Base-by-base conservation (phyloP, 92 coral and sea anemone species). In the Phenganax subtilis region DNA sequence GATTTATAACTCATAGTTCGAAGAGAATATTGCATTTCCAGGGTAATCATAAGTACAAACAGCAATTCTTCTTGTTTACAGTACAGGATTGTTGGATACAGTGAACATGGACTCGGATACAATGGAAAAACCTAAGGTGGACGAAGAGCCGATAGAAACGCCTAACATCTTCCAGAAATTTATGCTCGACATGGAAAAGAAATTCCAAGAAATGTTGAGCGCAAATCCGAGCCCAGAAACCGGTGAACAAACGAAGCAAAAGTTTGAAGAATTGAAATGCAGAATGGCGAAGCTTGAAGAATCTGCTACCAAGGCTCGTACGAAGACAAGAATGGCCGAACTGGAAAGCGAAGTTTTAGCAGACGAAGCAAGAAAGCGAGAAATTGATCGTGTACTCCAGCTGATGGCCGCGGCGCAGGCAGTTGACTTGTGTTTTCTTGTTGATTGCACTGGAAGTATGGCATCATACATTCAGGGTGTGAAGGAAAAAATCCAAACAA, bases 361-460 rank as follows among this genome's bases (percentile, higher is more conserved):
- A 15, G 64, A 55, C 7, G 64, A 55, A 55, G 80, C 62, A 54
- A 54, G 80, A 30, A 75, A 55, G 57, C 27, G 52, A 27, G 80
- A 75, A n/a, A 75, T 75, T 17, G 80, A 54, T 54, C 80, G 80
- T n/a, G 80, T 75, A 14, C 64, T 75, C 28, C 80, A 75, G 27
- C 25, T 75, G 53, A 54, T 75, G 80, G 63, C 64, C 10, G 80
- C 80, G 10, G 64, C 81, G 14, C 69, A 59, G 60, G 54, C 54
- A 3, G 81, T 76, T 12, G 69, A 76, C 12, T 44, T 76, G 55
- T 76, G 81, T 64, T 76, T 76, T 47, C 69, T 76, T 27, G 70
- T 76, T 27, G 81, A 76, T 57, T 76, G 81, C 81, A 76, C 81
- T 57, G 69, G 70, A 76, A 76, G 81, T 54, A 76, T 76, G 81